Percentiles rank a stretch among this genome's conserved stretches.
phyloP scores from a whole-genome alignment of 2,797 vertebrate species.

The Euthynnus affinis region DNA sequence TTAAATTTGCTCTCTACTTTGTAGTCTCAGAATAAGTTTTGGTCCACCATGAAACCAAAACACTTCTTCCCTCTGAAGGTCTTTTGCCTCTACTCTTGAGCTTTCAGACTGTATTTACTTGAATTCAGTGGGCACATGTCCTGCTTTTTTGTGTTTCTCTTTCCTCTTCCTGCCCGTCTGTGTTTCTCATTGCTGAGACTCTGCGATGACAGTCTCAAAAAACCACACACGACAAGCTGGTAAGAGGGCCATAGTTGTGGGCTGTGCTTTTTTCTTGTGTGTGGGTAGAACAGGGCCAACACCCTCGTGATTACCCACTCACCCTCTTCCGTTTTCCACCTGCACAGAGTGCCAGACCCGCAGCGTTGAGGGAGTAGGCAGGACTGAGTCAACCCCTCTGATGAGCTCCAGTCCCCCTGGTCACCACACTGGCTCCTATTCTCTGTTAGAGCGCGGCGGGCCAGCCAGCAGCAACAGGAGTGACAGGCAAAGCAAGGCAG shows the following conservation, averaged over 20 bases:
- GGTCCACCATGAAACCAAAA: conserved; percentile 55
- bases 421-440: conserved; percentile 69
- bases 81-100: conserved; percentile 34
- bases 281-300: conserved; percentile 77
- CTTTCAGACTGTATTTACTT: conserved; percentile 34
- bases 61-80: conserved; percentile 41
- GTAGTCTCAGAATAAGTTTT: conserved; percentile 51
- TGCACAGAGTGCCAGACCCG: conserved; percentile 81
- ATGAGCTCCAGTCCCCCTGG: conserved; percentile 75
- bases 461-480: conserved; percentile 56
- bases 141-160: conserved; percentile 46
- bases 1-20: conserved; percentile 63
- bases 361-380: conserved; percentile 71
- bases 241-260: conserved; percentile 81
- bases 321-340: conserved; percentile 83
- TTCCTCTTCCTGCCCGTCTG: conserved; percentile 57
- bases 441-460: conserved; percentile 37
- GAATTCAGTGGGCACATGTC: conserved; percentile 33
- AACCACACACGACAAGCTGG: conserved; percentile 75
- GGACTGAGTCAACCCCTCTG: conserved; percentile 74
- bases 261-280: conserved; percentile 55
- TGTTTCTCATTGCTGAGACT: conserved; percentile 75
- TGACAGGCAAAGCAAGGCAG: conserved; percentile 60
- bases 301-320: conserved; percentile 81
- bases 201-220: conserved; percentile 76